These are phyloP conservation scores for Dexiosoma caninum DNA, from an alignment of 2,888 invertebrate genomes.

Conservation along the genomic window DNA sequence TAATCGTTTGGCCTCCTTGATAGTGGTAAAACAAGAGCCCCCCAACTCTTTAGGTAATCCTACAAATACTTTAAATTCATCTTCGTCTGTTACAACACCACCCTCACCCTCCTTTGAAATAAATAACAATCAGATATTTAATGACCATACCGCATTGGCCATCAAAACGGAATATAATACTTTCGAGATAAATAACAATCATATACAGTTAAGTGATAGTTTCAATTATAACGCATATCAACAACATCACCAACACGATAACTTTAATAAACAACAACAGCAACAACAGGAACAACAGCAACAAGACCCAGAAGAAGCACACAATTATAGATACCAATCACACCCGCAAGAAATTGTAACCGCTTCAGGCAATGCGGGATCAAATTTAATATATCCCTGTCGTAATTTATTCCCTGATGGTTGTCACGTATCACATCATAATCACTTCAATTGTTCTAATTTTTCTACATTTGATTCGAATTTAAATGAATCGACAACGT, in stretches of 20 bases:
- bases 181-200: conserved; percentile 73
- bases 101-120: conserved; percentile 43
- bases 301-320: background rate
- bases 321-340: background rate
- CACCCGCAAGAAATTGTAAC: conserved; percentile 38
- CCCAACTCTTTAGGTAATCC: conserved; percentile 55
- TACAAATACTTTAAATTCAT: conserved; percentile 7
- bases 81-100: background rate
- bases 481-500: conserved; percentile 45
- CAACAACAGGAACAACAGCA: too few species aligned
- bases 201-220: conserved; percentile 63
- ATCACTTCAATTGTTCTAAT: conserved; percentile 56
- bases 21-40: conserved; percentile 78
- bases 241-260: background rate
- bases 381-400: conserved; percentile 72
- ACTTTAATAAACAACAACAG: background rate
- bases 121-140: conserved; percentile 57
- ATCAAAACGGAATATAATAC: conserved; percentile 69
- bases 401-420: conserved; percentile 74
- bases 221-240: conserved; percentile 29
- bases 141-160: conserved; percentile 25
- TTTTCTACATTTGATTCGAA: conserved; percentile 36
- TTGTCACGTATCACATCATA: conserved; percentile 71
- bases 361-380: background rate
- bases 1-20: conserved; percentile 78